These are phyloP conservation scores for Sebastes paucispinis DNA, from an alignment of 2,797 vertebrate species.

Conservation along the genomic window DNA sequence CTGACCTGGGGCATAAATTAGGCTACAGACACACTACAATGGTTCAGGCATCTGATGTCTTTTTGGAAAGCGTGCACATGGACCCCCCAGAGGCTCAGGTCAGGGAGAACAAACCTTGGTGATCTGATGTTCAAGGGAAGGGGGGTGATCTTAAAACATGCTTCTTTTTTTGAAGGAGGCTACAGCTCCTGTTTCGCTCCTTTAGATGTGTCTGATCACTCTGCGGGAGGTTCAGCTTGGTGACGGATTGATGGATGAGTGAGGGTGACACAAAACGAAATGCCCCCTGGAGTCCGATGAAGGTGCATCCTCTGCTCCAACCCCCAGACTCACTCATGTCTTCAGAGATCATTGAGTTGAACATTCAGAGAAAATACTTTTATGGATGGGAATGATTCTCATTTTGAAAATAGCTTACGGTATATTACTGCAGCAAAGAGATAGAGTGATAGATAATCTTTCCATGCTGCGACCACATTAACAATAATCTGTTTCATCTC, in stretches of 20 bases:
- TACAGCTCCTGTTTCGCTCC: conserved; percentile 14
- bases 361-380: conserved; percentile 2
- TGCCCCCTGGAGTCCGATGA: conserved; percentile 69
- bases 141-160: neutral
- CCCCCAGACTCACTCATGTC: conserved; percentile 62
- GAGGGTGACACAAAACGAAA: conserved; percentile 7
- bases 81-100: conserved; percentile 18
- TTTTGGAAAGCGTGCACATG: conserved; percentile 18
- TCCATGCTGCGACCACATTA: neutral
- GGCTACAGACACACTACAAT: conserved; percentile 11
- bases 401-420: neutral
- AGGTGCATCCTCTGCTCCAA: conserved; percentile 61
- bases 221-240: conserved; percentile 33
- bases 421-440: neutral
- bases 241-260: conserved; percentile 37
- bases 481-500: neutral
- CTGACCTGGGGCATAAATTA: conserved; percentile 24
- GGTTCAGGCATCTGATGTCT: conserved; percentile 36
- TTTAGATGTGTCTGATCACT: conserved; percentile 9
- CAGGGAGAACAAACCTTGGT: conserved; percentile 14
- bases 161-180: neutral
- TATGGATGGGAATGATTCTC: neutral
- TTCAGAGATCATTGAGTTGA: conserved; percentile 71
- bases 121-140: conserved; percentile 22
- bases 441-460: neutral